Conservation (phyloP, 1,140 invertebrate species). For the Adelges cooleyi region DNA sequence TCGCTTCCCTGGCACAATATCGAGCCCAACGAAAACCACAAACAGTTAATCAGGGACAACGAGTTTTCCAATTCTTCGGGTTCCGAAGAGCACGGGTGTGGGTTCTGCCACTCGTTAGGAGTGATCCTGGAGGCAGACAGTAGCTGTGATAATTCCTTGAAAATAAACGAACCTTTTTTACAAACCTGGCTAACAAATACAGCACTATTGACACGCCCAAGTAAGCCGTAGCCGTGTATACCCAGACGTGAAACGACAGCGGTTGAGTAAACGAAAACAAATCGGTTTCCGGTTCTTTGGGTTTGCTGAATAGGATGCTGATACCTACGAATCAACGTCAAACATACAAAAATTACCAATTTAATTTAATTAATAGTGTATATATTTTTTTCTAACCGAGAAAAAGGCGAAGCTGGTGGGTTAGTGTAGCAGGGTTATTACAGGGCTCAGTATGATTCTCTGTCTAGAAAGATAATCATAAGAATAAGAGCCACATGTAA, state of each 20-base stretch:
- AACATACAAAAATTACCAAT: too few species aligned
- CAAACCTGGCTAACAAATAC: constrained; percentile 67
- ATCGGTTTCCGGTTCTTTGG: constrained; percentile 54
- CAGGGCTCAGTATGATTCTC: too few species aligned
- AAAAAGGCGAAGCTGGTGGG: too few species aligned
- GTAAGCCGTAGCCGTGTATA: constrained; percentile 81
- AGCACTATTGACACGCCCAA: constrained; percentile 71
- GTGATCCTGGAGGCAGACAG: constrained; percentile 34
- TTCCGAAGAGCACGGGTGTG: constrained; percentile 42
- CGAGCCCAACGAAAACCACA: constrained; percentile 46
- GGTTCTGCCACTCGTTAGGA: constrained; percentile 50
- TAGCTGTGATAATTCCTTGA: not conserved
- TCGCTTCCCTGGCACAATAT: constrained; percentile 45
- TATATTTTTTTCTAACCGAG: too few species aligned
- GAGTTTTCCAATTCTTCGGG: constrained; percentile 44
- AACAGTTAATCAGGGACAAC: constrained; percentile 43
- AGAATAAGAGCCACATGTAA: too few species aligned
- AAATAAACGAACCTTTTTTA: not conserved
- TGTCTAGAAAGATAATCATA: too few species aligned
- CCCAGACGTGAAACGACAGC: constrained; percentile 81
- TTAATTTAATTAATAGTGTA: too few species aligned
- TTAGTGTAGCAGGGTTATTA: too few species aligned
- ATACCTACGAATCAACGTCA: constrained; percentile 44
- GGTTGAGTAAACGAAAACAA: constrained; percentile 80
- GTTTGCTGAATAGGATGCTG: constrained; percentile 65